Conservation (phyloP, 2,113 vertebrate genomes). For the Clarias magur region DNA sequence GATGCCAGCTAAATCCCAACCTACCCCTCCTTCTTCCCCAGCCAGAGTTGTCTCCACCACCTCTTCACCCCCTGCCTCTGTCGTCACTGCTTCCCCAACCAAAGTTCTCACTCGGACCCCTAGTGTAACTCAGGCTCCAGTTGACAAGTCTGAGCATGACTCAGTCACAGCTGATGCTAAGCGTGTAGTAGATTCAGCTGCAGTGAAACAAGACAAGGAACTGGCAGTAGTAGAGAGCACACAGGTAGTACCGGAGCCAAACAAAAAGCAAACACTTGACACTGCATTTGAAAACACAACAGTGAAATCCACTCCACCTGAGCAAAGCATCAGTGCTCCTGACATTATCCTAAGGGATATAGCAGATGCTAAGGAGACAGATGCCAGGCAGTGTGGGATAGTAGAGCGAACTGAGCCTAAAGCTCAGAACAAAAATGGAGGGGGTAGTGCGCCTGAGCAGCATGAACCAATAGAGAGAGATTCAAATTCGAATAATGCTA, state of each 20-base stretch:
- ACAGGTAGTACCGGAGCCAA: slow-evolving; percentile 64
- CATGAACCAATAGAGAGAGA: background rate
- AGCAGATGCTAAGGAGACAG: slow-evolving; percentile 49
- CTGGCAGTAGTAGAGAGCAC: slow-evolving; percentile 58
- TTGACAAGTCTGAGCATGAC: slow-evolving; percentile 67
- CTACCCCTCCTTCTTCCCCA: slow-evolving; percentile 54
- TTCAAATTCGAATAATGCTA: slow-evolving; percentile 3
- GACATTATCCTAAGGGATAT: slow-evolving; percentile 65
- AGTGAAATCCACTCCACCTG: slow-evolving; percentile 47
- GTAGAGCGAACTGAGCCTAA: slow-evolving; percentile 6
- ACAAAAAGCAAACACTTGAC: slow-evolving; percentile 39
- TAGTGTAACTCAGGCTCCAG: slow-evolving; percentile 54
- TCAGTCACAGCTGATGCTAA: slow-evolving; percentile 45
- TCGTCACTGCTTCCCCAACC: slow-evolving; percentile 52
- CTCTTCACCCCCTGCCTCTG: slow-evolving; percentile 43
- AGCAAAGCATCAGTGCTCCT: slow-evolving; percentile 40
- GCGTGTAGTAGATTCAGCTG: slow-evolving; percentile 48
- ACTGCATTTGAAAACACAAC: slow-evolving; percentile 54
- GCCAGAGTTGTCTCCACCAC: slow-evolving; percentile 11
- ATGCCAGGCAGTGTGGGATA: slow-evolving; percentile 32
- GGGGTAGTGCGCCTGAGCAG: slow-evolving; percentile 14
- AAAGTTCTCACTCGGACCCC: slow-evolving; percentile 39
- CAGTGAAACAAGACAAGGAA: slow-evolving; percentile 52
- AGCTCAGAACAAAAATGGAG: background rate
- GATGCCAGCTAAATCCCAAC: slow-evolving; percentile 62